A percentile compares a stretch with the other conserved stretches of the same genome.
Conservation (phyloP, 2,113 vertebrate species). For the Anolis carolinensis region DNA sequence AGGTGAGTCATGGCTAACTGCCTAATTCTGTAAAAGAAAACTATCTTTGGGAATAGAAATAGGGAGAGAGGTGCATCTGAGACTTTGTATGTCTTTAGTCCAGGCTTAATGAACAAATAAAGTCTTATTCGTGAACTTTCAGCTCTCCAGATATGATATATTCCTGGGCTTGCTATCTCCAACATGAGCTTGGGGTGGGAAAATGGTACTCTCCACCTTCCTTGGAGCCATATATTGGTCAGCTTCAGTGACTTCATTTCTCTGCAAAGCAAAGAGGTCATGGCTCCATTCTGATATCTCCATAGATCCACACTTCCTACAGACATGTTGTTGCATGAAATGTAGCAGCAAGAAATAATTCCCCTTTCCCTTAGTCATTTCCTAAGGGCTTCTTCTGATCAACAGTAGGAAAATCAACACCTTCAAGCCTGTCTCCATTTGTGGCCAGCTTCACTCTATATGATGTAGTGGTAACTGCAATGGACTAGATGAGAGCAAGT, state of each 20-base stretch:
- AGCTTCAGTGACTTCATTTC: too few species aligned
- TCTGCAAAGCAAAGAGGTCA: background rate
- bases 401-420: too few species aligned
- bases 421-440: too few species aligned
- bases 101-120: too few species aligned
- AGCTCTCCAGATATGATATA: background rate
- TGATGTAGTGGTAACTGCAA: too few species aligned
- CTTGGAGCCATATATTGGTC: background rate
- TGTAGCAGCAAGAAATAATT: background rate
- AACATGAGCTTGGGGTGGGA: background rate
- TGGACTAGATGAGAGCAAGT: too few species aligned
- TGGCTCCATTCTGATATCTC: background rate
- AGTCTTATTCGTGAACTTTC: too few species aligned
- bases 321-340: background rate
- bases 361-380: background rate
- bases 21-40: background rate
- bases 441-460: too few species aligned
- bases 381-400: too few species aligned
- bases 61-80: background rate
- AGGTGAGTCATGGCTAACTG: conserved; percentile 78
- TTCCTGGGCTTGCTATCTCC: background rate
- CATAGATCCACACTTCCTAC: background rate
- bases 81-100: background rate
- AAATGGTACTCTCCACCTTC: background rate
- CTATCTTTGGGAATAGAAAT: background rate